Percentiles rank a stretch among this genome's conserved stretches.
Evolutionary conservation across 2,113 vertebrate genomes (phyloP).

Genomic region (Benitochromis conjunctus): DNA sequence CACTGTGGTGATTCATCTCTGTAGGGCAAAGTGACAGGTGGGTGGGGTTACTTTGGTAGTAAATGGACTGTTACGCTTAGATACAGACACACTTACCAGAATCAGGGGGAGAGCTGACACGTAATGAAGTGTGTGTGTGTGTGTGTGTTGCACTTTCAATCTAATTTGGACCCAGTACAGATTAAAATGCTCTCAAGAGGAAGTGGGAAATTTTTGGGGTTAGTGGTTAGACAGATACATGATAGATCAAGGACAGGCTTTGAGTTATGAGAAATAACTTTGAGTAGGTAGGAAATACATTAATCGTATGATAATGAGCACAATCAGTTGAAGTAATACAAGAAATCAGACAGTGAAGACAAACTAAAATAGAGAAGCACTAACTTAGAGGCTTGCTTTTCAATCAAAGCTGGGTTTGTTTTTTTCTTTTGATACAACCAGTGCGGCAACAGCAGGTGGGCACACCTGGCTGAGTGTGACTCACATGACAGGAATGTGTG

Average conservation of each 20-base stretch:
- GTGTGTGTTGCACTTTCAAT: background rate
- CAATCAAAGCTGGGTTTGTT: background rate
- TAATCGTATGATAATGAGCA: background rate
- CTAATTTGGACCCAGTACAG: background rate
- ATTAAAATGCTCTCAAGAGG: conserved; percentile 31
- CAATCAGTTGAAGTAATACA: background rate
- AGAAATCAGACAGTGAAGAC: background rate
- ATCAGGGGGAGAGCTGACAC: conserved; percentile 65
- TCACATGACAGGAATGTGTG: background rate
- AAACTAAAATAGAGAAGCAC: background rate
- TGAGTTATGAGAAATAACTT: background rate
- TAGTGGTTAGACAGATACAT: conserved; percentile 11
- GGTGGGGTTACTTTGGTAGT: conserved; percentile 69
- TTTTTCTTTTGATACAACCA: background rate
- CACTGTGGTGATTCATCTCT: conserved; percentile 57
- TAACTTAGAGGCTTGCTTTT: background rate
- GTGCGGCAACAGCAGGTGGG: background rate
- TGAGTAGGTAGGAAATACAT: background rate
- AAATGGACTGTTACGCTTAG: conserved; percentile 65
- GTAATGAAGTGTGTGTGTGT: conserved; percentile 15
- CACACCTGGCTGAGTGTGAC: background rate
- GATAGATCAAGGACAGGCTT: background rate
- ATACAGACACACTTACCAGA: conserved; percentile 82
- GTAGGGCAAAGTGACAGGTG: conserved; percentile 44
- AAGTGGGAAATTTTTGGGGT: conserved; percentile 39